phyloP scores from a whole-genome alignment of 37 sponge, comb jelly and placozoan genomes.

The Agelas oroides region DNA sequence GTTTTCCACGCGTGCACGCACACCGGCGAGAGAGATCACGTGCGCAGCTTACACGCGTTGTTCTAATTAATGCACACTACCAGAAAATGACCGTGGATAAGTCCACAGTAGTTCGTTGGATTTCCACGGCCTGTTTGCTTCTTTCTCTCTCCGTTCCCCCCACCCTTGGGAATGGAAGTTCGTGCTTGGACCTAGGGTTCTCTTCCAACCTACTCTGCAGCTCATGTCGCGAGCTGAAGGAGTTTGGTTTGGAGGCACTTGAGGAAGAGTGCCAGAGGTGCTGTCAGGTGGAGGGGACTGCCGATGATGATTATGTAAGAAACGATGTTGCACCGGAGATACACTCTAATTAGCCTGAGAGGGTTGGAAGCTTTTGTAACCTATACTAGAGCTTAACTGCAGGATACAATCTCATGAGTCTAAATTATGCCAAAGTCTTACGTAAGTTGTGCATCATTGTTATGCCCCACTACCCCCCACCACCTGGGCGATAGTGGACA shows the following conservation, averaged over 20 bases:
- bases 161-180: slow-evolving; percentile 22
- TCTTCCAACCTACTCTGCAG: slow-evolving; percentile 87
- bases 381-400: not conserved
- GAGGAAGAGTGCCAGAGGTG: slow-evolving; percentile 75
- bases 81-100: slow-evolving; percentile 1
- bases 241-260: slow-evolving; percentile 69
- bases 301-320: slow-evolving; percentile 45
- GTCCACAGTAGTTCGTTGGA: not conserved
- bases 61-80: not conserved
- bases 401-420: too few relatives aligned
- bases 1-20: not conserved
- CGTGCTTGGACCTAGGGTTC: slow-evolving; percentile 78
- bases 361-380: too few relatives aligned
- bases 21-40: slow-evolving; percentile 31
- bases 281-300: slow-evolving; percentile 64
- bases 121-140: not conserved
- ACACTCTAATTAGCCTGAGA: too few relatives aligned
- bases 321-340: not conserved
- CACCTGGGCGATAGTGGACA: too few relatives aligned
- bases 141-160: not conserved
- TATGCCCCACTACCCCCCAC: too few relatives aligned
- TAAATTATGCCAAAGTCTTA: too few relatives aligned
- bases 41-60: not conserved
- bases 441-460: too few relatives aligned
- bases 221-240: slow-evolving; percentile 85